phyloP scores from a whole-genome alignment of 2,888 invertebrate genomes.

The Fabriciana adippe region DNA sequence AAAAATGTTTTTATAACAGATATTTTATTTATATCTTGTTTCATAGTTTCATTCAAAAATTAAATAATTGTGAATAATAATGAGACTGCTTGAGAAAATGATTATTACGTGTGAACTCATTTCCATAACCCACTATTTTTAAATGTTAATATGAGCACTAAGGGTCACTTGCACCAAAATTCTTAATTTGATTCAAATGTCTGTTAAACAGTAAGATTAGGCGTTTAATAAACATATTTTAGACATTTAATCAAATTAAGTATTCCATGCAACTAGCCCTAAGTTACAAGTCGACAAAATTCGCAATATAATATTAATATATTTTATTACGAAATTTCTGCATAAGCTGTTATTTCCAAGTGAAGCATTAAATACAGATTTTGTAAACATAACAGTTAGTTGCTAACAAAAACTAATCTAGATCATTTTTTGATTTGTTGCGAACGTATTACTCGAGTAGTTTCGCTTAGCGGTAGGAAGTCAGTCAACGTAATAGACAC shows the following conservation, averaged over 20 bases:
- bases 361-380: background rate
- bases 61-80: too few relatives aligned
- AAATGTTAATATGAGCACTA: background rate
- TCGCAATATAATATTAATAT: background rate
- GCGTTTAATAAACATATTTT: too few relatives aligned
- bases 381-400: slow-evolving; percentile 5
- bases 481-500: slow-evolving; percentile 33
- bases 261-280: too few relatives aligned
- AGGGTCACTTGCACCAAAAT: too few relatives aligned
- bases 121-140: background rate
- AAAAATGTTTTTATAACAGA: background rate
- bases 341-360: background rate
- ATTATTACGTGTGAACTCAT: background rate
- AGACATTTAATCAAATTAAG: too few relatives aligned
- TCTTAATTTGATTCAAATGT: too few relatives aligned
- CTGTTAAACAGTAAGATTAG: too few relatives aligned
- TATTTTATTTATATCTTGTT: background rate
- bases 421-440: slow-evolving; percentile 10
- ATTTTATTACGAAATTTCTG: background rate
- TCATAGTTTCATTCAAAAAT: too few relatives aligned
- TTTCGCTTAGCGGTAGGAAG: slow-evolving; percentile 33
- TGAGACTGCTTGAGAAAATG: slow-evolving; percentile 25
- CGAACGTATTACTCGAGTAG: slow-evolving; percentile 16
- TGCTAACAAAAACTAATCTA: background rate
- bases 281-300: slow-evolving; percentile 1